Percentiles rank a stretch among this genome's conserved stretches.
These are phyloP conservation scores for Pheosia gnoma DNA, from an alignment of 2,888 invertebrate genomes.

Conservation along the genomic window DNA sequence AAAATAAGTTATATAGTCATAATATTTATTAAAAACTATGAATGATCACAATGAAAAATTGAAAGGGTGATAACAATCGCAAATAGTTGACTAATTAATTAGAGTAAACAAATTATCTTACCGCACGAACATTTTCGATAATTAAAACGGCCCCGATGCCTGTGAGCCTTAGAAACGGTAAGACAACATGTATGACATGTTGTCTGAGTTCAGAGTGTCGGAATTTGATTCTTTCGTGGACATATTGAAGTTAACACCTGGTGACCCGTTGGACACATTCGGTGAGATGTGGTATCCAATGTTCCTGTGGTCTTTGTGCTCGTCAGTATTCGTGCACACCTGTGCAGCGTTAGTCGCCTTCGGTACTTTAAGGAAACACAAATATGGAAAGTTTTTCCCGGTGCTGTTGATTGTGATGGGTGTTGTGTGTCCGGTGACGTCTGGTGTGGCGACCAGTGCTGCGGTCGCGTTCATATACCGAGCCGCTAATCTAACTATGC, in stretches of 20 bases:
- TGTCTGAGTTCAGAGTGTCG: conserved; percentile 82
- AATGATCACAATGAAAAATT: background rate
- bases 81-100: background rate
- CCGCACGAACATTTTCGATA: conserved; percentile 43
- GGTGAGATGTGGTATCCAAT: conserved; percentile 99
- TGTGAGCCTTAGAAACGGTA: conserved; percentile 61
- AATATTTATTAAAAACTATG: no score
- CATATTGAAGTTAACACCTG: conserved; percentile 87
- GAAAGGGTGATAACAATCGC: background rate
- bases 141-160: conserved; percentile 74
- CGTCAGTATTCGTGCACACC: conserved; percentile 96
- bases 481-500: conserved; percentile 94
- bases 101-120: conserved; percentile 3
- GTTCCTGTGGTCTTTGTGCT: conserved; percentile 97
- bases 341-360: conserved; percentile 96
- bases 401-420: conserved; percentile 95
- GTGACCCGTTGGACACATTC: conserved; percentile 88
- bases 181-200: conserved; percentile 84
- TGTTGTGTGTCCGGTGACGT: conserved; percentile 93
- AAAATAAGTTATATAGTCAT: no score
- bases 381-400: conserved; percentile 97
- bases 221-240: conserved; percentile 88
- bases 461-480: conserved; percentile 97
- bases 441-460: conserved; percentile 95
- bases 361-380: conserved; percentile 95